Percentiles rank a stretch among this genome's conserved stretches.
phyloP scores from a whole-genome alignment of 2,888 invertebrate species.

The Strigamia crassipes region DNA sequence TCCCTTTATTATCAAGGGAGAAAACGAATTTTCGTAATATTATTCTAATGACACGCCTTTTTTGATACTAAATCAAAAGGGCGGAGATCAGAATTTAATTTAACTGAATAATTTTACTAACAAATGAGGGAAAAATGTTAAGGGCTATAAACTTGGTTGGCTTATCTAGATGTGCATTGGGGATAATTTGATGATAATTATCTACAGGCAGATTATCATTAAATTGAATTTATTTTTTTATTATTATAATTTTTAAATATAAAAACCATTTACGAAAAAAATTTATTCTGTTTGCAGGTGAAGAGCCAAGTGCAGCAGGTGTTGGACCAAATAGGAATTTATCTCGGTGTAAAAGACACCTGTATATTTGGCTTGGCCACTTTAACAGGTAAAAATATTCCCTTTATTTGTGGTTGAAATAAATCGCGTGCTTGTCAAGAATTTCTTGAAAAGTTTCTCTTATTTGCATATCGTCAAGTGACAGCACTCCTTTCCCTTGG shows the following conservation, averaged over 20 bases:
- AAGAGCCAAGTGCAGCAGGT: slow-evolving; percentile 84
- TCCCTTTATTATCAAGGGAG: slow-evolving; percentile 8
- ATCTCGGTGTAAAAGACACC: slow-evolving; percentile 82
- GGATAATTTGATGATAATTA: slow-evolving; percentile 22
- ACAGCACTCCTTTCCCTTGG: slow-evolving; percentile 40
- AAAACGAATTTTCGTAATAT: background rate
- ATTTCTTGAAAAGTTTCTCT: slow-evolving; percentile 20
- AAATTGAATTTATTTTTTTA: slow-evolving; percentile 7
- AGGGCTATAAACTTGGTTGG: slow-evolving; percentile 17
- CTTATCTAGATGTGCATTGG: slow-evolving; percentile 32
- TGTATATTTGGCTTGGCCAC: slow-evolving; percentile 84
- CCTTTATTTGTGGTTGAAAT: background rate
- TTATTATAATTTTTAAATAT: background rate
- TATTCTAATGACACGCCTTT: slow-evolving; percentile 37
- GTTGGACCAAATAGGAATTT: slow-evolving; percentile 77
- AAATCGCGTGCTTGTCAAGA: slow-evolving; percentile 33
- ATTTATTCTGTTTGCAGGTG: slow-evolving; percentile 66
- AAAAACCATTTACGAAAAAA: background rate
- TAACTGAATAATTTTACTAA: slow-evolving; percentile 29
- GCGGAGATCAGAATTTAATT: slow-evolving; percentile 18
- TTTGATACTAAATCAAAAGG: slow-evolving; percentile 36
- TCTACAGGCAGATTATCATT: background rate
- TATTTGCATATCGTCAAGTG: slow-evolving; percentile 39
- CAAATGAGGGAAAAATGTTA: slow-evolving; percentile 32
- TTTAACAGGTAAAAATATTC: slow-evolving; percentile 70